phyloP scores from a whole-genome alignment of 2,888 invertebrate genomes.

The Deladenus siricidicola region DNA sequence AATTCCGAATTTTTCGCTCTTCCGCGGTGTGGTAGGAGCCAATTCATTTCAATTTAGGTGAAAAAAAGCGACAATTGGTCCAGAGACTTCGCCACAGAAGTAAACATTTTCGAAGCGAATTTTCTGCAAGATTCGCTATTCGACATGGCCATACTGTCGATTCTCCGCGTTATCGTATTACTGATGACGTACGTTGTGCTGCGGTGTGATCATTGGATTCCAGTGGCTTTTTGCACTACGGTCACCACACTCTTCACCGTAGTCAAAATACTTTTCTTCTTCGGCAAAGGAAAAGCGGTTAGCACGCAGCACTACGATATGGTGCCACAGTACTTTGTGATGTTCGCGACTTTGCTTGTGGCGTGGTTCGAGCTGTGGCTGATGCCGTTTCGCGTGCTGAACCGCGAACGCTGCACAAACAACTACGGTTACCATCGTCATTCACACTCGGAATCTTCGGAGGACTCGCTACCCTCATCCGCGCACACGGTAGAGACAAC shows the following conservation, averaged over 20 bases:
- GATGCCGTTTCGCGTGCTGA: slow-evolving; percentile 46
- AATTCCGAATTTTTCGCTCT: too few species aligned
- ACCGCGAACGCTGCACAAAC: slow-evolving; percentile 32
- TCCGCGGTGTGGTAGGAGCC: too few species aligned
- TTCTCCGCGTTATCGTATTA: slow-evolving; percentile 37
- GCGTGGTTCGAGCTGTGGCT: slow-evolving; percentile 47
- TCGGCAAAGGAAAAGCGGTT: slow-evolving; percentile 25
- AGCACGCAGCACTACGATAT: slow-evolving; percentile 1
- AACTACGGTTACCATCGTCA: background rate
- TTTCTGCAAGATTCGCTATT: slow-evolving; percentile 41
- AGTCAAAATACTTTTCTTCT: slow-evolving; percentile 38
- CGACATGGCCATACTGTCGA: slow-evolving; percentile 38
- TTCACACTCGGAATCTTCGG: background rate
- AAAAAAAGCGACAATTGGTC: slow-evolving; percentile 37
- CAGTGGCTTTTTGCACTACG: slow-evolving; percentile 41
- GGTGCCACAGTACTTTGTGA: slow-evolving; percentile 36
- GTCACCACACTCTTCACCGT: slow-evolving; percentile 37
- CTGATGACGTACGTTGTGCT: slow-evolving; percentile 33
- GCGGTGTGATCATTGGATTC: slow-evolving; percentile 37
- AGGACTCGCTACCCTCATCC: background rate
- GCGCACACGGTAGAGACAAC: background rate
- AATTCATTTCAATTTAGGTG: slow-evolving; percentile 27
- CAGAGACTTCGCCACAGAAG: slow-evolving; percentile 35
- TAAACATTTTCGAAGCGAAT: slow-evolving; percentile 39
- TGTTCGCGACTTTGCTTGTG: slow-evolving; percentile 39